Conservation (phyloP, 2,888 invertebrate genomes). For the Malacosoma neustria region DNA sequence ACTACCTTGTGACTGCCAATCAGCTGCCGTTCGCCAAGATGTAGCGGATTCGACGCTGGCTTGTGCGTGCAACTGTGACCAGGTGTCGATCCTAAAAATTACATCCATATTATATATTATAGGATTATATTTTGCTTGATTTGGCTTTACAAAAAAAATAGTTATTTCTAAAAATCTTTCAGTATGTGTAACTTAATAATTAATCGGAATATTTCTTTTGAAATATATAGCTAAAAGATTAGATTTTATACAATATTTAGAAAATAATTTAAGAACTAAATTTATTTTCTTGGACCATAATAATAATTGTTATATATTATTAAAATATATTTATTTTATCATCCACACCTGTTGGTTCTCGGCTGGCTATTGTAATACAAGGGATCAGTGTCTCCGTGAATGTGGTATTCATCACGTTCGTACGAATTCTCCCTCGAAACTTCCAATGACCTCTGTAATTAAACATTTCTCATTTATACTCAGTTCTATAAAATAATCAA, state of each 20-base stretch:
- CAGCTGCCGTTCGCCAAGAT: constrained; percentile 65
- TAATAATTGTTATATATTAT: not conserved
- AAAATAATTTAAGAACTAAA: no score
- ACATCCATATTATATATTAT: no score
- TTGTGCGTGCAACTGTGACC: constrained; percentile 64
- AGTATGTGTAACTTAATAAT: no score
- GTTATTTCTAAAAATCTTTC: no score
- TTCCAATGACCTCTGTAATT: constrained; percentile 80
- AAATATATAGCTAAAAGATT: no score
- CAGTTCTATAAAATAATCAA: no score
- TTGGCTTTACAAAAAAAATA: no score
- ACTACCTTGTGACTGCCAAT: constrained; percentile 64
- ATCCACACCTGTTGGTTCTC: constrained; percentile 78
- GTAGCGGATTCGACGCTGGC: constrained; percentile 63
- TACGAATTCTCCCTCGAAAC: constrained; percentile 89
- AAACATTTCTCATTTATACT: no score
- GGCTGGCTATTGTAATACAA: constrained; percentile 94
- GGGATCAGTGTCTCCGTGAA: constrained; percentile 75
- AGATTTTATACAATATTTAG: no score
- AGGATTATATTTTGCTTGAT: no score
- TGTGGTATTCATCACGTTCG: constrained; percentile 83
- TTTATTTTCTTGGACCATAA: no score
- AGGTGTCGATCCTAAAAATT: constrained; percentile 57
- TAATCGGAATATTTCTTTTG: no score
- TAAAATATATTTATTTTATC: constrained; percentile 15